Percentiles rank a stretch among this genome's conserved stretches.
These are phyloP conservation scores for Andrena fulva DNA, from an alignment of 2,888 invertebrate species.

Conservation along the genomic window DNA sequence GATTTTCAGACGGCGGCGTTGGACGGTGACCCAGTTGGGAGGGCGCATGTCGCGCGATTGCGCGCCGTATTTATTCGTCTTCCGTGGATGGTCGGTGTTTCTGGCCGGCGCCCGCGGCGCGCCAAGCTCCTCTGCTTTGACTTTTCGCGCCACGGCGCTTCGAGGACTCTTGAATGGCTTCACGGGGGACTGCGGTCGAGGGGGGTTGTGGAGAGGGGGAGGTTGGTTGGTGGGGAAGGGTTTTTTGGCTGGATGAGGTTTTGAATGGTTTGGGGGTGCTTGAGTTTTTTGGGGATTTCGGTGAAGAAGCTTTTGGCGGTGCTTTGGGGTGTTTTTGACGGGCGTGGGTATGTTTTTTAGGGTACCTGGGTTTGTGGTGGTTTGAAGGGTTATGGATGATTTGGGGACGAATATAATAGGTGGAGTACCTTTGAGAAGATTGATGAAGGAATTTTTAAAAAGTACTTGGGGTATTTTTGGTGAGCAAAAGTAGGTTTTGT, in stretches of 20 bases:
- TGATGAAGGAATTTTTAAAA: too few species aligned
- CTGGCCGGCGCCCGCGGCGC: slow-evolving; percentile 2
- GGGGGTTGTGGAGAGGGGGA: neutral
- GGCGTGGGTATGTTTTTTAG: neutral
- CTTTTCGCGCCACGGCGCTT: slow-evolving; percentile 1
- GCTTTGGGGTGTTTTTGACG: neutral
- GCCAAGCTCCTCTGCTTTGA: neutral
- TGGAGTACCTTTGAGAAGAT: too few species aligned
- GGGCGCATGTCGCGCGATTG: slow-evolving; percentile 82
- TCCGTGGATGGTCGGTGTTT: slow-evolving; percentile 50
- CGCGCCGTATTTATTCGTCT: slow-evolving; percentile 78
- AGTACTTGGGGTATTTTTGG: too few species aligned
- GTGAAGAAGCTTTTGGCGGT: neutral
- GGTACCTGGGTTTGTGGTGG: too few species aligned
- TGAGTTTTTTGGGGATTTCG: neutral
- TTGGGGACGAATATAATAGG: too few species aligned
- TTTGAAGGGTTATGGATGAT: too few species aligned
- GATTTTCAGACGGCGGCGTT: slow-evolving; percentile 76
- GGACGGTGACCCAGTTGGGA: slow-evolving; percentile 82
- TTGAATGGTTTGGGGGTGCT: neutral
- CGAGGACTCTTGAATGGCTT: neutral
- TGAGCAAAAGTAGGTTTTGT: too few species aligned
- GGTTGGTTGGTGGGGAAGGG: neutral
- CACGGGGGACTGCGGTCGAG: neutral
- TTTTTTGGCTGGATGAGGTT: neutral